Percentiles rank a stretch among this genome's conserved stretches.
Evolutionary conservation across 2,888 invertebrate species (phyloP).

Genomic region (Aphodius granarius): DNA sequence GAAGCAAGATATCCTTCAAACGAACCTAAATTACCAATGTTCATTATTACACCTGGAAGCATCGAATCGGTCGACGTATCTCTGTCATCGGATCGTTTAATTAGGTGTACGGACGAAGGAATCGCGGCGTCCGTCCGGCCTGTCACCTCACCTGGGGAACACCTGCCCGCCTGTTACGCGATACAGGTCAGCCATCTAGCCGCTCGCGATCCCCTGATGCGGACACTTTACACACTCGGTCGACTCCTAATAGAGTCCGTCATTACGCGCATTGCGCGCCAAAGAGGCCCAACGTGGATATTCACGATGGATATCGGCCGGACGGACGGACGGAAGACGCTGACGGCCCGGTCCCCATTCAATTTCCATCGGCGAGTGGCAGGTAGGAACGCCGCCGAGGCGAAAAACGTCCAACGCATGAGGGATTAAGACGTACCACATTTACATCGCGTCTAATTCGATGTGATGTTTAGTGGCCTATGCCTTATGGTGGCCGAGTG

Average conservation of each 20-base stretch:
- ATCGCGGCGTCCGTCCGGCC: constrained; percentile 40
- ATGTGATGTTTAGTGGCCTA: neutral
- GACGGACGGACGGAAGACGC: neutral
- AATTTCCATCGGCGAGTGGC: neutral
- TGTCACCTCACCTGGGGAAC: constrained; percentile 44
- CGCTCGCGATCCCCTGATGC: neutral
- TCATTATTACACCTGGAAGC: neutral
- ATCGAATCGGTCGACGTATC: neutral
- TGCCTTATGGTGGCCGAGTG: no score
- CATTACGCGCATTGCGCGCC: constrained; percentile 24
- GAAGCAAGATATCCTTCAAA: neutral
- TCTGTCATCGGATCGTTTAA: constrained; percentile 40
- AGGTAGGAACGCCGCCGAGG: neutral
- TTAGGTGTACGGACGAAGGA: constrained; percentile 40
- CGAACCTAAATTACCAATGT: neutral
- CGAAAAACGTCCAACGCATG: neutral
- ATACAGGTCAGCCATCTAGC: constrained; percentile 24
- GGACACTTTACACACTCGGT: constrained; percentile 30
- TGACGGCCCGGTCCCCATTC: neutral
- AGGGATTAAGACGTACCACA: neutral
- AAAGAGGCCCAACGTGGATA: constrained; percentile 8
- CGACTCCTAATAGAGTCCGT: constrained; percentile 26
- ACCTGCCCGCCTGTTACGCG: constrained; percentile 38
- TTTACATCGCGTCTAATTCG: neutral
- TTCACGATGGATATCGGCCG: constrained; percentile 5